Evolutionary conservation across 1,140 invertebrate species (phyloP).

Genomic region (Zaprionus nigranus): DNA sequence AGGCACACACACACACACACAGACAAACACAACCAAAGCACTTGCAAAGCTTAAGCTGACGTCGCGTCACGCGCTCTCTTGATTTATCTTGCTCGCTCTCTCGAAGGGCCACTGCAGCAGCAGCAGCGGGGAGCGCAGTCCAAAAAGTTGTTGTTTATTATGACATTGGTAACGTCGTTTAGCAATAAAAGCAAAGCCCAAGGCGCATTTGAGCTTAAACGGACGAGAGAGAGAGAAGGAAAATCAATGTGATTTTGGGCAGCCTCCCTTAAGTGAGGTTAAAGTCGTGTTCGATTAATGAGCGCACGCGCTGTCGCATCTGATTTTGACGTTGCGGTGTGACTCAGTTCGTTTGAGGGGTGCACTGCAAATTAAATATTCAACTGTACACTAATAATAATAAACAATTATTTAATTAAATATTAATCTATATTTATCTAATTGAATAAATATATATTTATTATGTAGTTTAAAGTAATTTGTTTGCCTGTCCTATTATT

Average conservation of each 20-base stretch:
- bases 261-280: slow-evolving; percentile 25
- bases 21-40: slow-evolving; percentile 26
- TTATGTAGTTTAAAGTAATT: no score
- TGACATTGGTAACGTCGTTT: slow-evolving; percentile 69
- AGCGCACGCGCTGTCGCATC: neutral
- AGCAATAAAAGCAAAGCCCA: slow-evolving; percentile 49
- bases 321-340: no score
- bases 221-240: slow-evolving; percentile 23
- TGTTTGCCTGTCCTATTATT: no score
- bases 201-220: slow-evolving; percentile 41
- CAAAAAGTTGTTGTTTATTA: slow-evolving; percentile 55
- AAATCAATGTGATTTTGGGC: slow-evolving; percentile 19
- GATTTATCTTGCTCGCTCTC: slow-evolving; percentile 27
- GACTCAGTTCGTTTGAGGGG: no score
- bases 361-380: no score
- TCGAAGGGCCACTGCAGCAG: slow-evolving; percentile 51
- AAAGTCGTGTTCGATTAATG: slow-evolving; percentile 52
- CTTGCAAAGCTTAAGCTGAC: slow-evolving; percentile 51
- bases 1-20: slow-evolving; percentile 38
- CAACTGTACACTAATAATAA: no score
- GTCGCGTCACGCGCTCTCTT: slow-evolving; percentile 16
- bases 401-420: no score
- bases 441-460: no score
- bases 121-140: neutral
- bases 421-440: no score